These are phyloP conservation scores for Bubo blakistoni DNA, from an alignment of 2,113 vertebrate species.

Conservation along the genomic window DNA sequence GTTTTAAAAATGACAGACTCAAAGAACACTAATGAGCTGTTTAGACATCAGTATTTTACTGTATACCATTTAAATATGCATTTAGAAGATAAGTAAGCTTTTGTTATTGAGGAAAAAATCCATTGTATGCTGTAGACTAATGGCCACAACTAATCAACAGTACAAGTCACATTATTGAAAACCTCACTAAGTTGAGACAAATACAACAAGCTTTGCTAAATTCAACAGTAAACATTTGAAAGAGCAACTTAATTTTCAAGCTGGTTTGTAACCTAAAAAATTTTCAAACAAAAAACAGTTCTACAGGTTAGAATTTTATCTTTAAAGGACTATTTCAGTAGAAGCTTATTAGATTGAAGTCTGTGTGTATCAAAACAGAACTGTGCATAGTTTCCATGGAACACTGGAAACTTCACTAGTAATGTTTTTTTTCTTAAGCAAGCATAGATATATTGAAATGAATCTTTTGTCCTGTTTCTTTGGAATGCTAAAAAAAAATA, in stretches of 20 bases:
- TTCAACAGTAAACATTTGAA: not conserved
- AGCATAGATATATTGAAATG: not conserved
- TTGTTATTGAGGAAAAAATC: not conserved
- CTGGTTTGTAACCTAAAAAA: not conserved
- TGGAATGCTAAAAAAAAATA: not conserved
- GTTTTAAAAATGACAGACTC: not conserved
- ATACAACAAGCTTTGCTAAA: not conserved
- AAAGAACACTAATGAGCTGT: not conserved
- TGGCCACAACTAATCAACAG: not conserved
- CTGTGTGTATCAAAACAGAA: not conserved
- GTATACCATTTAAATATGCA: not conserved
- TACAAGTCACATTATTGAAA: not conserved
- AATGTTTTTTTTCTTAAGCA: not conserved
- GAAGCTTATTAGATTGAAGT: not conserved
- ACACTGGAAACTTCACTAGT: not conserved
- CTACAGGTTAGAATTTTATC: not conserved
- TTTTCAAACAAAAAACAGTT: not conserved
- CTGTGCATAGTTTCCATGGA: not conserved
- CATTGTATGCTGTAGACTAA: not conserved
- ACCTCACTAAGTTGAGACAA: not conserved
- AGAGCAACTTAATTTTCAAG: not conserved
- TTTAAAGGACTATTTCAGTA: not conserved
- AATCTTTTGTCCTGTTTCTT: not conserved
- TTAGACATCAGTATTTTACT: not conserved
- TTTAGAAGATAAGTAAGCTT: not conserved